phyloP scores from a whole-genome alignment of 2,113 vertebrate genomes.

The Seriola quinqueradiata region DNA sequence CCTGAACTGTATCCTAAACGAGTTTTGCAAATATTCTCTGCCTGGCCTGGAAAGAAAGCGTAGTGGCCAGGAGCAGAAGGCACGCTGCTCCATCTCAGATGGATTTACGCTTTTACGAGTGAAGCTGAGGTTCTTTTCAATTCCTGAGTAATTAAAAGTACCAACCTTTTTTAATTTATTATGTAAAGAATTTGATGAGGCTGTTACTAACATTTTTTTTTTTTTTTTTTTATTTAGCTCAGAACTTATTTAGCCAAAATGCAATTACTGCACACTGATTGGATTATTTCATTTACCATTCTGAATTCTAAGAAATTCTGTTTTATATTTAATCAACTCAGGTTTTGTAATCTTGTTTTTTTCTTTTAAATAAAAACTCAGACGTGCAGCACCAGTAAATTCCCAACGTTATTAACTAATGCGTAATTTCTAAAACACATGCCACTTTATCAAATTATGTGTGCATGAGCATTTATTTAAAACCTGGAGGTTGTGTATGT shows the following conservation, averaged over 20 bases:
- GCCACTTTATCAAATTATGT: neutral
- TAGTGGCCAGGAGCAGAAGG: constrained; percentile 11
- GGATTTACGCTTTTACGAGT: neutral
- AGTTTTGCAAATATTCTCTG: constrained; percentile 27
- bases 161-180: neutral
- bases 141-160: neutral
- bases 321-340: constrained; percentile 16
- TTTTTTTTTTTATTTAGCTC: neutral
- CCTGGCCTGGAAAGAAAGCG: constrained; percentile 51
- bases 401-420: neutral
- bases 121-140: constrained; percentile 22
- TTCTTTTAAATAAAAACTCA: neutral
- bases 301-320: constrained; percentile 29
- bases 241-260: constrained; percentile 34
- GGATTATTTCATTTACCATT: constrained; percentile 44
- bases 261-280: constrained; percentile 45
- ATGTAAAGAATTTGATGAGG: constrained; percentile 19
- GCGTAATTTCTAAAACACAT: neutral
- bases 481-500: neutral
- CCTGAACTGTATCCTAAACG: constrained; percentile 17
- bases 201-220: neutral
- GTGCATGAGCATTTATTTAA: neutral
- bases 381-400: neutral
- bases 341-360: neutral
- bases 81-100: constrained; percentile 6